Evolutionary conservation across 1,140 invertebrate genomes (phyloP), one percentile per base, ranked within the genome.

Genomic region (Hermetia illucens): DNA sequence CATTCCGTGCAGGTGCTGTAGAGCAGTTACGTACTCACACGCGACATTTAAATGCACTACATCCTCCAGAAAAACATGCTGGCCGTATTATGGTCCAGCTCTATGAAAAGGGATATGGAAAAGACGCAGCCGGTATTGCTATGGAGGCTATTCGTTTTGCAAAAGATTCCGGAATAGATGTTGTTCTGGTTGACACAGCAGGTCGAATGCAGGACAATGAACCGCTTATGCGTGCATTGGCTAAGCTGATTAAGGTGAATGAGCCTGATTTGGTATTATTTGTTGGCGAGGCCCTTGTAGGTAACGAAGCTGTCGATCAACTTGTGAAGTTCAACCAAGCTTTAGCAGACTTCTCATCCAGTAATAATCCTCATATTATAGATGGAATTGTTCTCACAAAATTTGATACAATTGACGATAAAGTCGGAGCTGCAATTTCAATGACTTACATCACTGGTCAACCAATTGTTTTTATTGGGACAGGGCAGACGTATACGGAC

Each of bases 391-490:
- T 98, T 3, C 68, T 98, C 2, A 98, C 94, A 9, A 98, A 98
- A 66, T 98, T 98, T 65, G 94, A 98, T 61, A 98, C 94, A 2
- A 97, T 98, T 53, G 95, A 98, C 66, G 94, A 98, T 61, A 98
- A 98, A 71, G 93, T 98, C 34, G 96, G 96, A 17, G 95, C 96
- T 36, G 94, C 96, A 30, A 94, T 99, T 49, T 98, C 95, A 6
- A 99, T 99, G 96, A 98, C 95, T 0, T 99, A 99, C 57, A 97
- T 98, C 39, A 98, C 96, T 21, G 96, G 96, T 5, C 94, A 99
- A 62, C 96, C 96, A 1, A 98, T 99, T 44, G 90, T 99, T 18
- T 99, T 99, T 64, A 95, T 99, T 18, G 96, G 96, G 15, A 98
- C 94, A 30, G 96, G 96, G 4, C 96, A 99, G 68, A 99, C 94